Evolutionary conservation across 2,888 invertebrate genomes (phyloP).

Genomic region (Troides helena): DNA sequence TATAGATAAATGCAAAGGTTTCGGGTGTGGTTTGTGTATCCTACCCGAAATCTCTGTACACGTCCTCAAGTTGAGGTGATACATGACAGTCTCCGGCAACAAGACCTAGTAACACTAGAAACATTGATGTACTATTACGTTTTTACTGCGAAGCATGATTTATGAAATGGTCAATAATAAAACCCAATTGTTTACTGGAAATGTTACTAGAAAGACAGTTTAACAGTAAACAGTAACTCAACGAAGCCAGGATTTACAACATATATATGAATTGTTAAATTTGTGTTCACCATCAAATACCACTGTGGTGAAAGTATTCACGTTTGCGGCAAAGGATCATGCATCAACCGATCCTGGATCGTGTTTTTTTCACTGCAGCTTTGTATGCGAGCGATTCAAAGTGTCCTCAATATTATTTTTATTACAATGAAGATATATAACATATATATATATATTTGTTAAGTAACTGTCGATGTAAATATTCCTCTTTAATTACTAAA

Average conservation of each 20-base stretch:
- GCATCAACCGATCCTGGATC: not conserved
- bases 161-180: no score
- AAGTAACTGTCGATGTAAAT: no score
- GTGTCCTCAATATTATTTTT: not conserved
- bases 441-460: no score
- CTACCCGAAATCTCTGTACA: no score
- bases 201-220: not conserved
- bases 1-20: no score
- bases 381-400: not conserved
- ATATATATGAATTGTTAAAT: not conserved
- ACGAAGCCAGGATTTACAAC: not conserved
- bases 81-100: no score
- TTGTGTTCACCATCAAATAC: not conserved
- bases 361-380: not conserved
- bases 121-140: no score
- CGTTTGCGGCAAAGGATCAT: not conserved
- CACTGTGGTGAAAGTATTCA: not conserved
- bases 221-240: not conserved
- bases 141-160: no score
- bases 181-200: not conserved
- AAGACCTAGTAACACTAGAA: no score
- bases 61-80: no score
- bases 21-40: no score
- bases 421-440: no score
- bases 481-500: not conserved